Conservation (phyloP, 2,113 vertebrate genomes). For the Panthera leo region DNA sequence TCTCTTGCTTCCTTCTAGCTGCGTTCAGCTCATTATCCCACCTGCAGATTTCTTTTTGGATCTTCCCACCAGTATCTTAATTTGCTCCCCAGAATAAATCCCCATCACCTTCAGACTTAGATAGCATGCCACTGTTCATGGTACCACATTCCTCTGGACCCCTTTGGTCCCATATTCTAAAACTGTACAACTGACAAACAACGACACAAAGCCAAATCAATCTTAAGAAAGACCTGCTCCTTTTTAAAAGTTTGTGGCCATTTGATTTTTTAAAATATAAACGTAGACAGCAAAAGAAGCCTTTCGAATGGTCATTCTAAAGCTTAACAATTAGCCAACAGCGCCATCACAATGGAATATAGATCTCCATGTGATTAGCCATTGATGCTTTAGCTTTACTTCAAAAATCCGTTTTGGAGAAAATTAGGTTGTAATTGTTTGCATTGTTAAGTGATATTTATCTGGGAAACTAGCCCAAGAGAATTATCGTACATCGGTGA, state of each 20-base stretch:
- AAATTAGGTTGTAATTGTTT: background rate
- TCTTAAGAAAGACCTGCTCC: conserved; percentile 17
- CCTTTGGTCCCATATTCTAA: background rate
- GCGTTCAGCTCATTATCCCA: background rate
- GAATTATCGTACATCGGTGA: background rate
- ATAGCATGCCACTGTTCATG: background rate
- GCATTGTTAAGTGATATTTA: background rate
- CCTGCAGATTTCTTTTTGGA: background rate
- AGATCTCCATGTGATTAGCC: background rate
- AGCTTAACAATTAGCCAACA: background rate
- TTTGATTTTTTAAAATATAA: background rate
- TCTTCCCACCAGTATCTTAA: background rate
- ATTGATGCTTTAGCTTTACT: background rate
- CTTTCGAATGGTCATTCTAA: background rate
- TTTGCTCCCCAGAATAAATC: background rate
- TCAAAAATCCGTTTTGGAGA: background rate
- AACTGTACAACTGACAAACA: background rate
- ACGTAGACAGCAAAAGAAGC: background rate
- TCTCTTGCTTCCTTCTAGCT: background rate
- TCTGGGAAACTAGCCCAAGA: background rate
- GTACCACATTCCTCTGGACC: background rate
- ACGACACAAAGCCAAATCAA: background rate
- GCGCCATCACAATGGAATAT: background rate
- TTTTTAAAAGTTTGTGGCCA: background rate
- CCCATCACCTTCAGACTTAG: background rate